Base-by-base conservation (phyloP, 2,888 invertebrate genomes). In the Pyrocoelia pectoralis region DNA sequence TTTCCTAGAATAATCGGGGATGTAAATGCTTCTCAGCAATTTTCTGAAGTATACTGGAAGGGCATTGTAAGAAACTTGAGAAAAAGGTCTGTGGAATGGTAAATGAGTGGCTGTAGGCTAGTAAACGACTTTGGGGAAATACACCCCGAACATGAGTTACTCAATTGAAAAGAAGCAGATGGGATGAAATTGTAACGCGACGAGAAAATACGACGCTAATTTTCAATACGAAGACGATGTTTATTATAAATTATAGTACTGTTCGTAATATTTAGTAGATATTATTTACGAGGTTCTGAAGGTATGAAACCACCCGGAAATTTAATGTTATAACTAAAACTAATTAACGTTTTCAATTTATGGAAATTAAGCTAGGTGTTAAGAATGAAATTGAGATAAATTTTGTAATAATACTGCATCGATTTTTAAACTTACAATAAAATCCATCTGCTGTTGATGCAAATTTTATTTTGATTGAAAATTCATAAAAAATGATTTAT, bases 391-490 rank as follows among this genome's bases (percentile, higher is more conserved):
- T 24, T 6, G 33, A 10, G 8, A 33, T 33, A 33, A 33, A n/a
- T n/a, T 33, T n/a, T 33, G 2, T 33, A n/a, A 33, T n/a, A n/a
- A n/a, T n/a, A 33, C 2, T 33, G 8, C 33, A 33, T n/a, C n/a
- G 33, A 33, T 33, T 33, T 33, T 33, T n/a, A 33, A n/a, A 33
- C n/a, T 6, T 33, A 3, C 33, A 33, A 33, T 33, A 33, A 33
- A 33, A 33, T 33, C 33, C n/a, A 33, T 33, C 41, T 43, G 41
- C 13, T 43, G 1, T 8, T 43, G 3, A 9, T 8, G 14, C 41
- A 43, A 43, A 43, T 13, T 43, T 15, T 43, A 43, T 43, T 43
- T 15, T 15, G 41, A 43, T 43, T 43, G 41, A 43, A 43, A 43
- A 43, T 13, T 43, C 41, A 43, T 43, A 8, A 15, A 8, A 15